Base-by-base conservation (phyloP, 2,113 vertebrate species). In the Ifrita kowaldi region DNA sequence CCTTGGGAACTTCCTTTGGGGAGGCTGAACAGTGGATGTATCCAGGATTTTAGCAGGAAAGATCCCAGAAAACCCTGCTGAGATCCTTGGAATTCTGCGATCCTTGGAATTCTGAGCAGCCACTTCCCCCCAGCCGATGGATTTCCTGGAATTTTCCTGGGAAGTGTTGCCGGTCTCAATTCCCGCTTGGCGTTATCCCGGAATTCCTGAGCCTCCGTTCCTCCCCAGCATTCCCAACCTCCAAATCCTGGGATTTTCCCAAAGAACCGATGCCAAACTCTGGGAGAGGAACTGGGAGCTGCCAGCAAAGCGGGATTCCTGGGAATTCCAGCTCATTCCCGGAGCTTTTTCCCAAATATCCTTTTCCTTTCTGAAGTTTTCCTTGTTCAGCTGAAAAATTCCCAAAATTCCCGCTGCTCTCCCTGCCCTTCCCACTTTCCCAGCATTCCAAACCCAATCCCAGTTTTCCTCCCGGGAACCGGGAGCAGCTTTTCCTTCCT, bases 11-110 rank as follows among this genome's bases (percentile, higher is more conserved):
- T 41, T 30, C 5, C 13, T 42, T 27, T 19, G 21, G 37, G 24
- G 79, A 18, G 78, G 50, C 57, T 79, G 39, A 41, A 42, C 11
- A 30, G 5, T 37, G 10, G 15, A 16, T 4, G 19, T 82, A 35
- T 35, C 55, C 32, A 28, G 47, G 16, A 17, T 26, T 59, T 84
- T n/a, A 5, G 37, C 27, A 7, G 32, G 32, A 46, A 67, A 46
- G 11, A 33, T 69, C 55, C 13, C 0, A 16, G 19, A 44, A 53
- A n/a, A 20, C 9, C 7, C 2, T 12, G 12, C 7, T 0, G 2
- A 39, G 30, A 7, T 7, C 2, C 26, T 5, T 1, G 41, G n/a
- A n/a, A n/a, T n/a, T n/a, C 7, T 0, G 2, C n/a, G 30, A 6
- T 7, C 2, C 26, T 5, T 2, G 41, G 53, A 35, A 46, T 10